Conservation (phyloP, 2,888 invertebrate species). For the Dryococelus australis region DNA sequence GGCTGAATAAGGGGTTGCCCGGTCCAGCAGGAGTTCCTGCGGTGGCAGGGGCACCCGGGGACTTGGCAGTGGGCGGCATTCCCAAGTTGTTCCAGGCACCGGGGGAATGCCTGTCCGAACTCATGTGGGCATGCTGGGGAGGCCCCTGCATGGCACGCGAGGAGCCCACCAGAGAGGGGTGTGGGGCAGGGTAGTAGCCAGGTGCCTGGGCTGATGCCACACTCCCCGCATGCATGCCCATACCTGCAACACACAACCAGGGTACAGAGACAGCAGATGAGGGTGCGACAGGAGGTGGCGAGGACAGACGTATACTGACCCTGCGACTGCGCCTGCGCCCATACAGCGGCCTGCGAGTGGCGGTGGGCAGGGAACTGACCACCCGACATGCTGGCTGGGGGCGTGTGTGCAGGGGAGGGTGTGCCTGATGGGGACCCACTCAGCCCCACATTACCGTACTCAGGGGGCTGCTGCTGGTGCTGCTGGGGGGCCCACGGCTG, state of each 20-base stretch:
- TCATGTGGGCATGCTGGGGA: constrained; percentile 43
- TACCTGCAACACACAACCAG: constrained; percentile 32
- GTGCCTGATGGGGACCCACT: constrained; percentile 28
- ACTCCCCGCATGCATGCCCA: constrained; percentile 34
- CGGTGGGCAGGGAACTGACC: constrained; percentile 22
- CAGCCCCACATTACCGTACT: constrained; percentile 23
- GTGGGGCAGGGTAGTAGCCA: constrained; percentile 40
- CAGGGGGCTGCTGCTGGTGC: constrained; percentile 33
- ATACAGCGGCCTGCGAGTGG: not conserved
- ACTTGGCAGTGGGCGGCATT: constrained; percentile 32
- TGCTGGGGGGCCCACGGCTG: constrained; percentile 35
- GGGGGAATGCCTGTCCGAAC: constrained; percentile 34
- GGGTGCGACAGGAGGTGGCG: not conserved
- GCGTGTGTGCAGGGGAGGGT: constrained; percentile 35
- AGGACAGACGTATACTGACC: not conserved
- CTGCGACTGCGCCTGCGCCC: constrained; percentile 21
- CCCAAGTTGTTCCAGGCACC: constrained; percentile 38
- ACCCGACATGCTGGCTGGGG: constrained; percentile 24
- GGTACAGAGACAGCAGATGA: not conserved
- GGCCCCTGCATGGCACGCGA: constrained; percentile 35
- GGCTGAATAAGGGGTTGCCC: constrained; percentile 56
- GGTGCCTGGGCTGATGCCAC: constrained; percentile 37
- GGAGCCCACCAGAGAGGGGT: constrained; percentile 33
- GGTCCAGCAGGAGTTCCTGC: constrained; percentile 38
- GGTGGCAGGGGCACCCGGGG: constrained; percentile 30